Percentiles rank a stretch among this genome's conserved stretches.
Evolutionary conservation across 2,113 vertebrate species (phyloP).

Genomic region (Bubo scandiacus): DNA sequence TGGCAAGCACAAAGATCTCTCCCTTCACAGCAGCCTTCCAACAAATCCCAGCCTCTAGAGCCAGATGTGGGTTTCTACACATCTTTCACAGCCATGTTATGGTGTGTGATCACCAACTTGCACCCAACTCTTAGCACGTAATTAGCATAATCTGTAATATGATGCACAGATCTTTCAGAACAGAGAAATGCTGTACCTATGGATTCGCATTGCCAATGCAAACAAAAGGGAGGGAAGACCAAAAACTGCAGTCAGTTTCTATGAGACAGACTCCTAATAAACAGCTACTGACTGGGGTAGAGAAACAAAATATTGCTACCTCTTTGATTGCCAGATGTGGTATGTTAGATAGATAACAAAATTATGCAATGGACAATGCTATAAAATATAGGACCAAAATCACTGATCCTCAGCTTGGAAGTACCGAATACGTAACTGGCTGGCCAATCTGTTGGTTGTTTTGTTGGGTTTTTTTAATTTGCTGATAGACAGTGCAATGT

Average conservation of each 20-base stretch:
- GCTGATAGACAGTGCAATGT: neutral
- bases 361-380: neutral
- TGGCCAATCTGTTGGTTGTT: no score
- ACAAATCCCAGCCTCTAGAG: neutral
- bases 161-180: neutral
- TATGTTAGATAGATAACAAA: neutral
- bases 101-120: neutral
- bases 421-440: neutral
- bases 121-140: accelerated
- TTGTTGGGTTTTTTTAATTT: neutral
- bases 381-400: neutral
- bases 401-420: neutral
- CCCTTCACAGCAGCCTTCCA: neutral
- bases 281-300: neutral
- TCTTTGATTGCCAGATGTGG: neutral
- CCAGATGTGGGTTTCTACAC: neutral
- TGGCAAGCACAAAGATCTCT: neutral
- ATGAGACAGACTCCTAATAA: neutral
- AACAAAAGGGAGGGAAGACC: neutral
- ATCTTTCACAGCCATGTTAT: accelerated
- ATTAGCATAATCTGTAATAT: accelerated
- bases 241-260: neutral
- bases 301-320: neutral
- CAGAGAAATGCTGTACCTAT: neutral
- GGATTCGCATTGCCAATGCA: neutral